These are phyloP conservation scores for Neomicropteryx cornuta DNA, from an alignment of 1,140 invertebrate species.

Conservation along the genomic window DNA sequence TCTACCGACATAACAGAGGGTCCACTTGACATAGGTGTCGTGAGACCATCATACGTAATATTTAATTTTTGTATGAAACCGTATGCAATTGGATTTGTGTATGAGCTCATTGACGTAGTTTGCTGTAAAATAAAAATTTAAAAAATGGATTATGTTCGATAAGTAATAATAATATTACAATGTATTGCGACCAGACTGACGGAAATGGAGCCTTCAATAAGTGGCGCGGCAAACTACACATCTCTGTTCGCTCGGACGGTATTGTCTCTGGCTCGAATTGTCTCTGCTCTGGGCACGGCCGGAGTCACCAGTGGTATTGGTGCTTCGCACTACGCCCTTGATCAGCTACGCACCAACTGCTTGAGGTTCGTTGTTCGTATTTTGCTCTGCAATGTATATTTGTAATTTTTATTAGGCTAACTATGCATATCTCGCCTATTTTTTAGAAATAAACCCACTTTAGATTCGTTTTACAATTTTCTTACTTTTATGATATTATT, in stretches of 20 bases:
- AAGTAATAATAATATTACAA: too few species aligned
- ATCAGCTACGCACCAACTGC: slow-evolving; percentile 54
- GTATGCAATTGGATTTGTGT: too few species aligned
- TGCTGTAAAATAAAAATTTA: too few species aligned
- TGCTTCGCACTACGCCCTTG: slow-evolving; percentile 26
- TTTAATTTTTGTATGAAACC: too few species aligned
- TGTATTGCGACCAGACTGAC: slow-evolving; percentile 47
- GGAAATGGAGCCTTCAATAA: slow-evolving; percentile 73
- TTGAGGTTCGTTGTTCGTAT: slow-evolving; percentile 40
- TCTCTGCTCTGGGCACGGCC: slow-evolving; percentile 20
- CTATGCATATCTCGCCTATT: not conserved
- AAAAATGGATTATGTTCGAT: too few species aligned
- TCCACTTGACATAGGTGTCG: too few species aligned
- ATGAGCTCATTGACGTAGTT: too few species aligned
- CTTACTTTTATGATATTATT: too few species aligned
- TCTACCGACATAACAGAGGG: too few species aligned
- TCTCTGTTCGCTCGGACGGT: slow-evolving; percentile 67
- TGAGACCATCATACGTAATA: too few species aligned
- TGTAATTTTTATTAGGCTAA: not conserved
- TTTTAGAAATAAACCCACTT: not conserved
- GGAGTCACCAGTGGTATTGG: too few species aligned
- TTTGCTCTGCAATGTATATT: slow-evolving; percentile 12
- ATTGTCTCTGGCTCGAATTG: slow-evolving; percentile 40
- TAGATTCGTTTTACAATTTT: too few species aligned
- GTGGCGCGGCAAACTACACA: slow-evolving; percentile 77